Base-by-base conservation (phyloP, 1,140 invertebrate species). In the Papilio helenus region DNA sequence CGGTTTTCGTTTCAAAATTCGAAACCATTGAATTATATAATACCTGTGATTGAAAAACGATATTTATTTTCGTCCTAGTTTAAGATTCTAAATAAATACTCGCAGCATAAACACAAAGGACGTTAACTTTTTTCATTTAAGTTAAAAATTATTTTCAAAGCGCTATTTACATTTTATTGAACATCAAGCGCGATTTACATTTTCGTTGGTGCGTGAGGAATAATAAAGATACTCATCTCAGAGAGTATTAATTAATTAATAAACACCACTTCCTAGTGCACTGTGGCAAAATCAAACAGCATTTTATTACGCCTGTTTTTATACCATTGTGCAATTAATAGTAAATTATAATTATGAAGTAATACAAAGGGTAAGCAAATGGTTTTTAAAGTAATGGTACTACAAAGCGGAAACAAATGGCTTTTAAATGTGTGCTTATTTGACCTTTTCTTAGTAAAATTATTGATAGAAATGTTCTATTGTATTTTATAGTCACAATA, bases 61-160 rank as follows among this genome's bases (percentile, higher is more conserved):
- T 39, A 39, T 39, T 39, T 39, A 39, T 39, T 39, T 39, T 39
- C 34, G 7, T 5, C 7, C 23, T 68, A 34, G 34, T 68, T 68
- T 68, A 29, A 68, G 61, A 68, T 68, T 29, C 20, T 29, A 68
- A 65, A 58, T 20, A 23, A 65, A 29, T 26, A 26, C 0, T 14
- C 14, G 29, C 23, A 65, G 23, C 58, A 29, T 68, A 29, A 61
- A 26, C 23, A 26, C 20, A 61, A 34, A 68, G 61, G 61, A 34
- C 18, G 61, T 18, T 16, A 68, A 68, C 61, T 68, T 68, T 68
- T 68, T 68, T 68, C 61, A 68, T 68, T 68, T 29, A 68, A 29
- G 23, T 68, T 68, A 18, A 34, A 68, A 68, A 68, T 68, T 68
- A 68, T 68, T 68, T 68, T 68, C 61, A 68, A 29, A 68, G 12